These are phyloP conservation scores for Thaleichthys pacificus DNA, from an alignment of 2,797 vertebrate genomes.

Conservation along the genomic window DNA sequence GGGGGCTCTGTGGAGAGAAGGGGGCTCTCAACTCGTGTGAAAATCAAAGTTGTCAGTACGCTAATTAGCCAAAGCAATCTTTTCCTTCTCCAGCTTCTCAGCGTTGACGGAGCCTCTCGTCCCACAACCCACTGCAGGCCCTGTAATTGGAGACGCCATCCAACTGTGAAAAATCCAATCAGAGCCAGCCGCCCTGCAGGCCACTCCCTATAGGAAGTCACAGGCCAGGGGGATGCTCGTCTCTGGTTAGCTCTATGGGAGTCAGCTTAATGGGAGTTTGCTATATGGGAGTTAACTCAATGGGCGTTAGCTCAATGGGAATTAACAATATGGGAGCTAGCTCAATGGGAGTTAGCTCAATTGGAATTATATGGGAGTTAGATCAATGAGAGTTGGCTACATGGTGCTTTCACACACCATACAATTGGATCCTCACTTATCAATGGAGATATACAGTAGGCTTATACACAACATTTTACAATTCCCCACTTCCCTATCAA, in stretches of 20 bases:
- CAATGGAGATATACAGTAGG: too few relatives aligned
- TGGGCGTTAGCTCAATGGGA: too few relatives aligned
- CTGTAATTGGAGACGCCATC: conserved; percentile 66
- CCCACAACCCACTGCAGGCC: conserved; percentile 53
- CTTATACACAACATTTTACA: too few relatives aligned
- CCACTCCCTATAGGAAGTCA: conserved; percentile 48
- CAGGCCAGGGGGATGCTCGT: conserved; percentile 31
- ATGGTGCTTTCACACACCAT: too few relatives aligned
- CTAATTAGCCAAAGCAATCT: conserved; percentile 74
- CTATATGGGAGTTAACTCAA: too few relatives aligned
- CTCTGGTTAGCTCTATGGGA: conserved; percentile 1
- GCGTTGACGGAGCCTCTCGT: conserved; percentile 48
- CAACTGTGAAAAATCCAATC: conserved; percentile 68
- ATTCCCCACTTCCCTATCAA: too few relatives aligned
- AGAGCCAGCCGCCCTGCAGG: conserved; percentile 28
- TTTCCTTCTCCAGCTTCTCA: conserved; percentile 44
- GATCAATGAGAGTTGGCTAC: too few relatives aligned
- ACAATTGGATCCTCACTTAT: too few relatives aligned
- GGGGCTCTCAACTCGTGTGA: background rate
- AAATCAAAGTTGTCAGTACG: conserved; percentile 71
- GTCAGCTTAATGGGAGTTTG: background rate
- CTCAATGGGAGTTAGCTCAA: too few relatives aligned
- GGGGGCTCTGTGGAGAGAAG: background rate
- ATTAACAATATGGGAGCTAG: too few relatives aligned
- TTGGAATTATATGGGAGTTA: too few relatives aligned